Evolutionary conservation across 2,113 vertebrate species (phyloP), one percentile per base, ranked within the genome.

Genomic region (Sceloporus undulatus): DNA sequence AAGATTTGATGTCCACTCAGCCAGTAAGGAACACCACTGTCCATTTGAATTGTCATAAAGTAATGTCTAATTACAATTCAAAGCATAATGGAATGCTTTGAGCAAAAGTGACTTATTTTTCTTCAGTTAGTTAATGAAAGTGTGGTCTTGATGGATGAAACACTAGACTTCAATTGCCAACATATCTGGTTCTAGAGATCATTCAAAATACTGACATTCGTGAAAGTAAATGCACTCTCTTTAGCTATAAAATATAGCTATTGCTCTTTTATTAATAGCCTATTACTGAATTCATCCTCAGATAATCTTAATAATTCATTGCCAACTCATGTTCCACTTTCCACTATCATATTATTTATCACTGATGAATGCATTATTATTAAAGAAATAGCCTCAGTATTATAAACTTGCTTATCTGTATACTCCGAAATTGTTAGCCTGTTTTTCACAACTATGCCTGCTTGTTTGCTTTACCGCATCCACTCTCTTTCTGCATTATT

Each of bases 211-310:
- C 86, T 81, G 76, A 90, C 79, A 92, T 86, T 87, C 84, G 16
- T 40, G 82, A 90, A 93, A 92, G 62, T 70, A n/a, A 81, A 93
- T 77, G 88, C 16, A 65, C 0, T 0, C 85, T 79, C 25, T 92
- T 92, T 95, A 96, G 93, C 91, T 82, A 66, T 91, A 93, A 96
- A 95, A 90, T 79, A 91, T 93, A 87, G 88, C 89, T 9, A 74
- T 76, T 90, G 89, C 93, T 94, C 83, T 94, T 94, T 88, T 92
- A 66, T 91, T 93, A 95, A 95, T 94, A 93, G 94, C 88, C 94
- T 92, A 93, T 96, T 95, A 94, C 54, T 82, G 93, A 92, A 87
- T 75, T 86, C 9, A 88, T 95, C 79, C 92, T 93, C 66, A 89
- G 77, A 68, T 91, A 88, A 91, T 62, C 86, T 79, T 91, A 90